Conservation (phyloP, 2,888 invertebrate species). For the Zaprionus bogoriensis region DNA sequence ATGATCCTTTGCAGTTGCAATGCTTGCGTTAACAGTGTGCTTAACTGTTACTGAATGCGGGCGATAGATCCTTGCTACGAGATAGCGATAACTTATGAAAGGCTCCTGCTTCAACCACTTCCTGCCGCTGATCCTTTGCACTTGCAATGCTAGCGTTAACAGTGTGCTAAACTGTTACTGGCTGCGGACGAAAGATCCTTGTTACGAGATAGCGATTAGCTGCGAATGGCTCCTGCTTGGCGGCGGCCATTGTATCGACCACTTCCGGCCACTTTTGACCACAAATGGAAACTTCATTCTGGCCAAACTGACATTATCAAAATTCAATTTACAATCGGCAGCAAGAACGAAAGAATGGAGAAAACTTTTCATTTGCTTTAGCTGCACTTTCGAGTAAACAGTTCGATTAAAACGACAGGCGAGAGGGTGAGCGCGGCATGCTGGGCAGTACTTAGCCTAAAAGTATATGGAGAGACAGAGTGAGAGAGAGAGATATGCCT, state of each 20-base stretch:
- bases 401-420: constrained; percentile 69
- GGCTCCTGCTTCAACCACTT: too few relatives aligned
- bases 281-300: constrained; percentile 57
- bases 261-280: constrained; percentile 45
- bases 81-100: too few relatives aligned
- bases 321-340: constrained; percentile 73
- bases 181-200: not conserved
- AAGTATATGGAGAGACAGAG: constrained; percentile 24
- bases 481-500: constrained; percentile 18
- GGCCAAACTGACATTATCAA: constrained; percentile 72
- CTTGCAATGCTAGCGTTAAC: too few relatives aligned
- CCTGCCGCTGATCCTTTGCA: too few relatives aligned
- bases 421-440: not conserved
- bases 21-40: too few relatives aligned
- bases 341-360: not conserved
- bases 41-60: too few relatives aligned
- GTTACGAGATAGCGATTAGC: not conserved
- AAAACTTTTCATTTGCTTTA: constrained; percentile 72
- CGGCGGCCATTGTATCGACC: constrained; percentile 5
- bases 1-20: too few relatives aligned
- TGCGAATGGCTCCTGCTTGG: not conserved
- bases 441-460: constrained; percentile 62
- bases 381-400: constrained; percentile 75
- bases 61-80: too few relatives aligned
- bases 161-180: not conserved